Percentiles rank a stretch among this genome's conserved stretches.
Conservation (phyloP, 2,888 invertebrate species). For the Cheilosia scutellata region DNA sequence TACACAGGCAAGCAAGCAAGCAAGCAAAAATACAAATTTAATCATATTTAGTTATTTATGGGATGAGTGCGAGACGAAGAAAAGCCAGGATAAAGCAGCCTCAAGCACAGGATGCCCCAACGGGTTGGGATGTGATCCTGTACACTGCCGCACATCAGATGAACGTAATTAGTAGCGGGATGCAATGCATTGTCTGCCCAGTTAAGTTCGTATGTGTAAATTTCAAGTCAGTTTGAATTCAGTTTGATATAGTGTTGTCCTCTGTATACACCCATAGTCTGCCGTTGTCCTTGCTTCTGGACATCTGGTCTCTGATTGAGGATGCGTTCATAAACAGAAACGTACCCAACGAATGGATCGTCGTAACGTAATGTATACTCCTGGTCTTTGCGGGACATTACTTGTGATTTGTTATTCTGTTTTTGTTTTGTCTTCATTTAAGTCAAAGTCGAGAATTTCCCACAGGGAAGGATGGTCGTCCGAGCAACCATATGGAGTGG, state of each 20-base stretch:
- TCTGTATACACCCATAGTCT: not conserved
- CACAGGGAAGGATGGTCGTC: not conserved
- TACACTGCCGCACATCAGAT: conserved; percentile 19
- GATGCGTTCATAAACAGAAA: conserved; percentile 46
- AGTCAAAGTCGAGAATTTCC: conserved; percentile 36
- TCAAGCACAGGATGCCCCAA: not conserved
- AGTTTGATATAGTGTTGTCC: conserved; percentile 22
- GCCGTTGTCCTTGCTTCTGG: conserved; percentile 7
- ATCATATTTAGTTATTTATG: conserved; percentile 72
- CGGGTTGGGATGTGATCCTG: not conserved
- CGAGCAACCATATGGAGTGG: not conserved
- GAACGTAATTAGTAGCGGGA: conserved; percentile 67
- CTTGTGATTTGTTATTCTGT: conserved; percentile 71
- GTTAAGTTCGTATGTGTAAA: conserved; percentile 50
- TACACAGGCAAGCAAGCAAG: conserved; percentile 43
- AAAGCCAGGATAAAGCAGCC: not conserved
- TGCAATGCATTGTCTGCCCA: conserved; percentile 65
- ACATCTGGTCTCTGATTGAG: conserved; percentile 20
- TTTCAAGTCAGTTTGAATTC: conserved; percentile 21
- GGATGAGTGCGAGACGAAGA: not conserved
- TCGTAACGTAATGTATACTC: conserved; percentile 15
- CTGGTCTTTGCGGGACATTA: conserved; percentile 31
- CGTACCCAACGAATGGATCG: conserved; percentile 11
- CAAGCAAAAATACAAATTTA: conserved; percentile 62
- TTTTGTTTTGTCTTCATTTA: conserved; percentile 62